Evolutionary conservation across 2,797 vertebrate genomes (phyloP).

Genomic region (Carapus acus): DNA sequence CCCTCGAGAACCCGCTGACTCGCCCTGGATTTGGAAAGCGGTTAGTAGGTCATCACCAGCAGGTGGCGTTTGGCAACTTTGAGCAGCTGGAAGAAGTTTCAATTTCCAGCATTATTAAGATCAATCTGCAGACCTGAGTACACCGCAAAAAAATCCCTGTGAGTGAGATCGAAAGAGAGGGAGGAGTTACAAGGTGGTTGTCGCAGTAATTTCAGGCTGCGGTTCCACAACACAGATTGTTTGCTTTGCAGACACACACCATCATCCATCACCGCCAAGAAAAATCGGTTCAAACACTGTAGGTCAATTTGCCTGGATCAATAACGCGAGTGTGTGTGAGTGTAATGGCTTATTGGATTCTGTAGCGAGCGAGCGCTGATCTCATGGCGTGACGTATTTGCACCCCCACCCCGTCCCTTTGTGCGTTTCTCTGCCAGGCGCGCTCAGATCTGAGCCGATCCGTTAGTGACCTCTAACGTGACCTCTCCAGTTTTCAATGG

Average conservation of each 20-base stretch:
- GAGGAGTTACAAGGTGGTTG: no score
- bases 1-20: background rate
- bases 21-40: constrained; percentile 51
- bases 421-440: constrained; percentile 4
- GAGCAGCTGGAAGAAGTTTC: no score
- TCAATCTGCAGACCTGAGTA: no score
- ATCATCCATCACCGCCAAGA: constrained; percentile 80
- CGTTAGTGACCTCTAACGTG: constrained; percentile 68
- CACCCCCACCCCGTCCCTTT: constrained; percentile 3
- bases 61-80: no score
- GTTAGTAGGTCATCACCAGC: no score
- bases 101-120: no score
- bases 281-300: constrained; percentile 82
- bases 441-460: no score
- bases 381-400: background rate
- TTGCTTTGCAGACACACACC: constrained; percentile 64
- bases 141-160: no score
- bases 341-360: constrained; percentile 35
- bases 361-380: constrained; percentile 3
- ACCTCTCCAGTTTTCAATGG: constrained; percentile 87
- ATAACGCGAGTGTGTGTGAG: constrained; percentile 20
- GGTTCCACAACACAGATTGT: no score
- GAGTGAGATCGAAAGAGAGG: no score
- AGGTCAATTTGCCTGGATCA: constrained; percentile 59
- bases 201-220: no score